A percentile compares a stretch with the other conserved stretches of the same genome.
These are phyloP conservation scores for Podarcis cretensis DNA, from an alignment of 2,113 vertebrate species.

Conservation along the genomic window DNA sequence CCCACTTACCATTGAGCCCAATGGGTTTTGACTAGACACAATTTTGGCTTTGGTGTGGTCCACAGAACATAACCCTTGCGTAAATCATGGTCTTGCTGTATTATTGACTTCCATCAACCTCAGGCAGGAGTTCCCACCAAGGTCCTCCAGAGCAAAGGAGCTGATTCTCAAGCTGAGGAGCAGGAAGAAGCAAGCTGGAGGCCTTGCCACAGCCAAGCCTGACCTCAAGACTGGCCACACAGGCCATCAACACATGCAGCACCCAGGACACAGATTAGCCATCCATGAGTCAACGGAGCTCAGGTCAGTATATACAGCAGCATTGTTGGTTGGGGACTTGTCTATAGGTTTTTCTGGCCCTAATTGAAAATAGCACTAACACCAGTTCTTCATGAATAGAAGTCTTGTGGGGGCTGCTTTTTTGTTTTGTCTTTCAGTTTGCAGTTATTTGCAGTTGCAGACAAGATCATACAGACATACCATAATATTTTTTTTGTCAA, in stretches of 20 bases:
- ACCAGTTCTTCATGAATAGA: not conserved
- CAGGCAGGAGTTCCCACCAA: no score
- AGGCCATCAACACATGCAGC: not conserved
- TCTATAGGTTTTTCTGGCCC: not conserved
- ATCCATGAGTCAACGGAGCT: not conserved
- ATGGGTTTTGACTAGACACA: no score
- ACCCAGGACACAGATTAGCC: not conserved
- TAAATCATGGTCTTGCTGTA: no score
- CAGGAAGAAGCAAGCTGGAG: no score
- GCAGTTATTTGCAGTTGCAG: not conserved
- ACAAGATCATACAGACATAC: not conserved
- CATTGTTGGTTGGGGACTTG: not conserved
- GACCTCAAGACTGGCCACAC: not conserved
- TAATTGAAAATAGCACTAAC: not conserved
- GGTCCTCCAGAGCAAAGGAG: no score
- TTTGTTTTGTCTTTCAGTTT: not conserved
- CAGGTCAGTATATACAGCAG: not conserved
- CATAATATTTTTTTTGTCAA: not conserved
- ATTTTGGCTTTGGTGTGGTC: no score
- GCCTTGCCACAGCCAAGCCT: not conserved
- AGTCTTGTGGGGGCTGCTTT: not conserved
- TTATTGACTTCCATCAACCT: no score
- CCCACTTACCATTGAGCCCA: no score
- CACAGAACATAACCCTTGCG: no score
- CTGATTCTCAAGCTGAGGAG: no score